Conservation (phyloP, 2,113 vertebrate species). For the Clarias macrocephalus region DNA sequence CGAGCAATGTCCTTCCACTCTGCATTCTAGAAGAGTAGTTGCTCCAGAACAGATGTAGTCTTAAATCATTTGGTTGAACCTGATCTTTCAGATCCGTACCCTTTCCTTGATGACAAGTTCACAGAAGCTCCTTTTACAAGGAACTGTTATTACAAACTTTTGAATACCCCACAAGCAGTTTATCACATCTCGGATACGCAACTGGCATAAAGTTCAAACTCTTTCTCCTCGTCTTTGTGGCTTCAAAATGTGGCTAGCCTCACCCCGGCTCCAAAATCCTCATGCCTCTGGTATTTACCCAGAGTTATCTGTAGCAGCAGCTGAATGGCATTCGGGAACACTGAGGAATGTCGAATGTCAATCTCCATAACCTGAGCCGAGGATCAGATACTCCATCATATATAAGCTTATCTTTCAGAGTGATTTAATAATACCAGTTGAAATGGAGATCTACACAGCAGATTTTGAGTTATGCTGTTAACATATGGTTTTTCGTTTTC, state of each 20-base stretch:
- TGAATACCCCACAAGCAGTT: conserved; percentile 8
- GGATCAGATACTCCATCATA: conserved; percentile 25
- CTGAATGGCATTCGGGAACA: conserved; percentile 86
- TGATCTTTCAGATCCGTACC: conserved; percentile 16
- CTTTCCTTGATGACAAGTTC: conserved; percentile 24
- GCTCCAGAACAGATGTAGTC: background rate
- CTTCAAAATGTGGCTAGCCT: conserved; percentile 71
- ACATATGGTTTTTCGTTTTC: background rate
- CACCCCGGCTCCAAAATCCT: conserved; percentile 83
- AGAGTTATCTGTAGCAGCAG: conserved; percentile 81
- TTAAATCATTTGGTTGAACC: background rate
- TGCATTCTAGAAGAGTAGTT: background rate
- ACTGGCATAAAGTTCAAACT: conserved; percentile 28
- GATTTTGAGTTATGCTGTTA: background rate
- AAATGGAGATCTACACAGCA: background rate
- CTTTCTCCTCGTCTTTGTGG: conserved; percentile 46
- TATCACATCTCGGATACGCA: background rate
- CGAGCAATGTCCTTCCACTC: conserved; percentile 15
- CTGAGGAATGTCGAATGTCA: conserved; percentile 79
- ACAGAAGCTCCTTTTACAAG: background rate
- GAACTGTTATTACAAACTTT: background rate
- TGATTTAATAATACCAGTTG: conserved; percentile 32
- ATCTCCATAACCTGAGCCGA: conserved; percentile 60
- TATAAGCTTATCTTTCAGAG: conserved; percentile 34
- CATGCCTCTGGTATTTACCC: conserved; percentile 84